These are phyloP conservation scores for Caenorhabditis uteleia DNA, from an alignment of 2,888 invertebrate genomes.

Conservation along the genomic window DNA sequence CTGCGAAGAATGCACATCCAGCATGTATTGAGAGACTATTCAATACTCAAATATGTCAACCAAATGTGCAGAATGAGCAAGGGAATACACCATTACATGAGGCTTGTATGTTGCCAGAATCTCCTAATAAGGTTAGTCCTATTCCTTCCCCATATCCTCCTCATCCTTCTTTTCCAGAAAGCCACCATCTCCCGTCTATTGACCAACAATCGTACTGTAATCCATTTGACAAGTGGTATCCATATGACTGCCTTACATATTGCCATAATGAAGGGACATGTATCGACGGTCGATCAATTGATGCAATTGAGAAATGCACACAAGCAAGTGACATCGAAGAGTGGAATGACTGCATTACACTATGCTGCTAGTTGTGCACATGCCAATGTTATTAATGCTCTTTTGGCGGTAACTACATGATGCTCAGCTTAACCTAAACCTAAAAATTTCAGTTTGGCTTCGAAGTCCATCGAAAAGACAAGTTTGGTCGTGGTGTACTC, in stretches of 20 bases:
- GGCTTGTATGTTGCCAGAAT: slow-evolving; percentile 35
- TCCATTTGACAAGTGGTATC: slow-evolving; percentile 26
- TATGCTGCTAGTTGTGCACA: slow-evolving; percentile 40
- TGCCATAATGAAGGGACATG: slow-evolving; percentile 28
- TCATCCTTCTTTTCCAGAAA: too few species aligned
- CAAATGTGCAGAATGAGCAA: slow-evolving; percentile 34
- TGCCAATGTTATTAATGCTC: slow-evolving; percentile 33
- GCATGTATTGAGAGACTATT: slow-evolving; percentile 49
- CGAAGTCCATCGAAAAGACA: slow-evolving; percentile 32
- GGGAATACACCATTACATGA: slow-evolving; percentile 47
- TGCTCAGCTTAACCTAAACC: too few species aligned
- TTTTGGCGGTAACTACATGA: slow-evolving; percentile 26
- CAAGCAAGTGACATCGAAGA: slow-evolving; percentile 13
- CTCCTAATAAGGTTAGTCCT: slow-evolving; percentile 32
- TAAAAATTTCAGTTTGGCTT: slow-evolving; percentile 29
- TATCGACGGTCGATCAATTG: slow-evolving; percentile 34
- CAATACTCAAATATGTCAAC: slow-evolving; percentile 15
- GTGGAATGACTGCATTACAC: slow-evolving; percentile 34
- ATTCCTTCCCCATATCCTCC: too few species aligned
- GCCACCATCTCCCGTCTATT: slow-evolving; percentile 42
- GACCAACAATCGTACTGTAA: slow-evolving; percentile 33
- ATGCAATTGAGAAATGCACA: slow-evolving; percentile 29
- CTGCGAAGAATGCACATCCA: slow-evolving; percentile 37
- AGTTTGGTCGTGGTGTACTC: slow-evolving; percentile 36
- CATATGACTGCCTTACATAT: slow-evolving; percentile 31